Conservation (phyloP, 2,888 invertebrate genomes). For the Neoaliturus tenellus region DNA sequence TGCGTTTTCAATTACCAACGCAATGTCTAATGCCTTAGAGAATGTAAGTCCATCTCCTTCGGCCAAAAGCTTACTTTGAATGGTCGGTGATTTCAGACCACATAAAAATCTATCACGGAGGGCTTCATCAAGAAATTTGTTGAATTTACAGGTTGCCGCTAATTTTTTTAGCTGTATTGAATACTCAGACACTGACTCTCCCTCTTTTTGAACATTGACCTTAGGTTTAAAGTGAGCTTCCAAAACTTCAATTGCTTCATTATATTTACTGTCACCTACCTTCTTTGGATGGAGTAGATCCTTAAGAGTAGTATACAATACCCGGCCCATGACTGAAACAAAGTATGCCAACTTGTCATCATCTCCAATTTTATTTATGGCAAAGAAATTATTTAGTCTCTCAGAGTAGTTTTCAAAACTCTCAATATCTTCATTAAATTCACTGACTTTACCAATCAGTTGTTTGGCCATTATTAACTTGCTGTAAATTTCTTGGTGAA, state of each 20-base stretch:
- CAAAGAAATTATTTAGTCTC: no score
- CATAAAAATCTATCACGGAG: no score
- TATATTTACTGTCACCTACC: no score
- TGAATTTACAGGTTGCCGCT: not conserved
- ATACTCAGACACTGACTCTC: not conserved
- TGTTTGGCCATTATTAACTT: not conserved
- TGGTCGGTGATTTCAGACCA: no score
- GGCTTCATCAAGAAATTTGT: not conserved
- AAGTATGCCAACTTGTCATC: not conserved
- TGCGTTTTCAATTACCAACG: not conserved
- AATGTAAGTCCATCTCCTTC: not conserved
- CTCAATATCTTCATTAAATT: no score
- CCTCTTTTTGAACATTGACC: no score
- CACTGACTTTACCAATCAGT: not conserved
- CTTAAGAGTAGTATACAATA: not conserved
- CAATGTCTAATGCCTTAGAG: no score
- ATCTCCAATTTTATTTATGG: no score
- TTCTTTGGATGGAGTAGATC: not conserved
- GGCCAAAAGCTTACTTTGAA: not conserved
- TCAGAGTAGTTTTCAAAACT: no score
- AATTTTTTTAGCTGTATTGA: not conserved
- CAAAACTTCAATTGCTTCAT: no score
- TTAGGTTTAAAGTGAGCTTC: not conserved
- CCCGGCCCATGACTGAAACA: not conserved
- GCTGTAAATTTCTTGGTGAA: no score